Evolutionary conservation across 1,140 invertebrate genomes (phyloP), one percentile per base, ranked within the genome.

Genomic region (Glossosoma conforme): DNA sequence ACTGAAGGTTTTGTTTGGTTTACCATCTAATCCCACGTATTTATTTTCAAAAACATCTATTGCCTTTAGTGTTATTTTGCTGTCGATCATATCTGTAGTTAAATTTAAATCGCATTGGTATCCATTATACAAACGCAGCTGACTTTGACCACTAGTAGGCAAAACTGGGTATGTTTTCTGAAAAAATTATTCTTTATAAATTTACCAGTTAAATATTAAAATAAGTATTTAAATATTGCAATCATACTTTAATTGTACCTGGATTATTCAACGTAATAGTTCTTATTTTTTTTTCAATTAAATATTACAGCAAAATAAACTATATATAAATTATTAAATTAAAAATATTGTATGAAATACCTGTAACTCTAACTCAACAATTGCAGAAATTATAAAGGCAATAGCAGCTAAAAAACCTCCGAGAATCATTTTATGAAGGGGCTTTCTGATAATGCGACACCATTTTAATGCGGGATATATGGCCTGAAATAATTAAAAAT

Each of bases 341-440:
- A 11, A 33, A 4, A 15, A 38, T 8, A 38, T 15, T 28, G n/a
- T 8, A 28, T 13, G n/a, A 51, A 25, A 50, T 61, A 84, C 83
- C 79, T 94, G 81, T 19, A 97, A 71, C 60, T 83, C 67, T 1
- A 91, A 59, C 72, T 97, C 89, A 2, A 97, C 77, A 22, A 92
- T 60, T 15, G 83, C 93, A 13, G 95, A 93, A 24, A 93, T 75
- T n/a, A 90, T 65, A 66, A 98, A 98, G 1, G 95, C 82, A 3
- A 84, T 21, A 4, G 83, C 84, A 8, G 90, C 90, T 2, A 98
- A 67, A 11, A 93, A 57, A 43, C 93, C 93, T 19, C 96, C 95
- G 38, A 80, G 72, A 0, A 82, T 79, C 69, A 97, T 85, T 66
- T 89, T 84, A 52, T 90, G 85, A n/a, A 96, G 65, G 0, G 91